phyloP scores from a whole-genome alignment of 2,113 vertebrate genomes.

The Andinoacara biseriatus region DNA sequence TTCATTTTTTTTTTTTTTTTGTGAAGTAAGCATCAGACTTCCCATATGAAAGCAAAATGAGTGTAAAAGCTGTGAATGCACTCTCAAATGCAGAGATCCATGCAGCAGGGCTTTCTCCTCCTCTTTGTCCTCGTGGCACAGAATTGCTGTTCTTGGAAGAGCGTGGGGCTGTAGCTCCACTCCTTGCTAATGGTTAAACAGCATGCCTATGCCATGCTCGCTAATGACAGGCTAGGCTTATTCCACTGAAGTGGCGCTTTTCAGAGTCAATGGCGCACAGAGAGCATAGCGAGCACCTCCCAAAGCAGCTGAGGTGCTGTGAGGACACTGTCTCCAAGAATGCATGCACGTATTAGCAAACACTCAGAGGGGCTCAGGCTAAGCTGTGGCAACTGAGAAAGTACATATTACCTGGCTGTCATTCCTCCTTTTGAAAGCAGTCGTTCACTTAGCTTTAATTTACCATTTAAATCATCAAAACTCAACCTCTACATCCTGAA shows the following conservation, averaged over 20 bases:
- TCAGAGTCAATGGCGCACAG: slow-evolving; percentile 59
- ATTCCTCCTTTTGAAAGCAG: slow-evolving; percentile 18
- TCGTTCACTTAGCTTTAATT: neutral
- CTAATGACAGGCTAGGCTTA: slow-evolving; percentile 76
- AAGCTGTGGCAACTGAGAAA: slow-evolving; percentile 19
- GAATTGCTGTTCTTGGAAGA: slow-evolving; percentile 68
- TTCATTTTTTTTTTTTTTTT: slow-evolving; percentile 18
- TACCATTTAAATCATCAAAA: neutral
- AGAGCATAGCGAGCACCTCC: slow-evolving; percentile 51
- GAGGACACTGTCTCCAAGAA: slow-evolving; percentile 64
- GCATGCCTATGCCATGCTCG: slow-evolving; percentile 71
- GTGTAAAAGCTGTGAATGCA: slow-evolving; percentile 8
- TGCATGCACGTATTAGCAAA: slow-evolving; percentile 49
- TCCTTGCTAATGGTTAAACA: slow-evolving; percentile 72
- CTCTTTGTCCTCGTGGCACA: slow-evolving; percentile 57
- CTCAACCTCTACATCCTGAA: neutral
- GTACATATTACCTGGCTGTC: neutral
- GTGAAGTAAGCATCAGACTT: slow-evolving; percentile 35
- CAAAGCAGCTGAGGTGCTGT: slow-evolving; percentile 60
- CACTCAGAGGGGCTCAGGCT: slow-evolving; percentile 11
- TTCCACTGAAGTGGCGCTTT: slow-evolving; percentile 72
- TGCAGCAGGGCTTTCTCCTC: slow-evolving; percentile 30
- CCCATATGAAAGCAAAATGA: slow-evolving; percentile 41
- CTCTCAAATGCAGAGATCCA: slow-evolving; percentile 11
- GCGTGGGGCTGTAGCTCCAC: slow-evolving; percentile 35